A percentile compares a stretch with the other conserved stretches of the same genome.
phyloP scores from a whole-genome alignment of 2,113 vertebrate species.

The Muntiacus muntjak region DNA sequence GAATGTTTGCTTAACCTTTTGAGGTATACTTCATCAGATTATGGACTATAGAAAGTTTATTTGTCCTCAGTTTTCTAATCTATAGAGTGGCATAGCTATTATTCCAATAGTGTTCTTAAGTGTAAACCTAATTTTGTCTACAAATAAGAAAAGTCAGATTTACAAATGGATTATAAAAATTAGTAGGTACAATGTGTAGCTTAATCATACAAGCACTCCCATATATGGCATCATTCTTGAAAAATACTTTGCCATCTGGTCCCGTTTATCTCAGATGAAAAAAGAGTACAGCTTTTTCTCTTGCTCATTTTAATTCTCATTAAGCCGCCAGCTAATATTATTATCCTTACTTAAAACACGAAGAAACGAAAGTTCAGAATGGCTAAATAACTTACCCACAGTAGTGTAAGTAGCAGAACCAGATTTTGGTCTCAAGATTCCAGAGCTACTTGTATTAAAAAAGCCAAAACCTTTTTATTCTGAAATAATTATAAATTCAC shows the following conservation, averaged over 20 bases:
- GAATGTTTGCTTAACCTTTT: conserved; percentile 48
- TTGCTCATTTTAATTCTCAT: not conserved
- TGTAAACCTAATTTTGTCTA: not conserved
- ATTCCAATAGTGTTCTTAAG: not conserved
- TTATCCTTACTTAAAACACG: not conserved
- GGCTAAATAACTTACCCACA: not conserved
- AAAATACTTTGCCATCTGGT: not conserved
- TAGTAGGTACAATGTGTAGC: not conserved
- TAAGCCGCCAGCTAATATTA: not conserved
- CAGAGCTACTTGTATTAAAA: not conserved
- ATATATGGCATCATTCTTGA: not conserved
- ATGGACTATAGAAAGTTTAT: not conserved
- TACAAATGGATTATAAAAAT: not conserved
- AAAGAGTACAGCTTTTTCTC: not conserved
- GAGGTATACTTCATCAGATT: conserved; percentile 36
- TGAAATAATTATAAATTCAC: not conserved
- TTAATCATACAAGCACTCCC: not conserved
- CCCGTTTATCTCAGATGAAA: not conserved
- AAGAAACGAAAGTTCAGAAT: conserved; percentile 16
- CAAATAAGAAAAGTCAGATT: conserved; percentile 14
- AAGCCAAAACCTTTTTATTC: not conserved
- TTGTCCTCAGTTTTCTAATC: not conserved
- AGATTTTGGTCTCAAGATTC: not conserved
- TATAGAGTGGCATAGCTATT: not conserved
- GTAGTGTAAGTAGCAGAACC: not conserved